phyloP scores from a whole-genome alignment of 2,797 vertebrate genomes.

The Labeo calbasu region DNA sequence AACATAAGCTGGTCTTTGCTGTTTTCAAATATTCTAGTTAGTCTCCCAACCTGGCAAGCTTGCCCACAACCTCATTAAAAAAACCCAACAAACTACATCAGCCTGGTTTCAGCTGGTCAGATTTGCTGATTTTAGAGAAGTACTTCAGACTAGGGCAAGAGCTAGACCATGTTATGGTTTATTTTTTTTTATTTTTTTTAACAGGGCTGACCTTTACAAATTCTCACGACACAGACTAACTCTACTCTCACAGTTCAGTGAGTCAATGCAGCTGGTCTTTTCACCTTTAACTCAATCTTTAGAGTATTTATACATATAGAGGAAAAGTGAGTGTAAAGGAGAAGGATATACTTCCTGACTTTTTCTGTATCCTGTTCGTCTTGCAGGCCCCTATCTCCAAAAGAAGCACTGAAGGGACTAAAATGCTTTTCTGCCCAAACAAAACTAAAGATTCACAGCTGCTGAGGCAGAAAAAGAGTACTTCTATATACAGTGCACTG shows the following conservation, averaged over 20 bases:
- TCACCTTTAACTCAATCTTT: constrained; percentile 23
- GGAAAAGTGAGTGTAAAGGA: not conserved
- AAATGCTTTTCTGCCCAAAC: constrained; percentile 10
- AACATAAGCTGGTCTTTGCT: too few relatives aligned
- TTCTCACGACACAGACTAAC: not conserved
- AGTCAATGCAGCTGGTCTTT: constrained; percentile 7
- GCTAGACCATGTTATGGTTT: not conserved
- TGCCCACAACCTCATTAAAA: too few relatives aligned
- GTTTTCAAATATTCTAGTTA: too few relatives aligned
- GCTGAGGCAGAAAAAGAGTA: not conserved
- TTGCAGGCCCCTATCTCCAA: not conserved
- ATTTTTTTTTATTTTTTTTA: not conserved
- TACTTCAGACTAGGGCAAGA: not conserved
- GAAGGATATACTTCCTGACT: not conserved
- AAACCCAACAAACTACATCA: not conserved
- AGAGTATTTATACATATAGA: constrained; percentile 14
- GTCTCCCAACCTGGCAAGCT: too few relatives aligned
- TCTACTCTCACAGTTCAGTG: constrained; percentile 12
- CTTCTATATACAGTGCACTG: not conserved
- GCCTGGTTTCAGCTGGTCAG: not conserved
- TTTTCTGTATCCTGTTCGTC: not conserved
- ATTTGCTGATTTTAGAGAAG: not conserved
- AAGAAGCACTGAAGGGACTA: constrained; percentile 1
- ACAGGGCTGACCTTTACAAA: not conserved
- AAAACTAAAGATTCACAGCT: constrained; percentile 24